These are phyloP conservation scores for Corynorhinus townsendii DNA, from an alignment of 2,113 vertebrate species.

Conservation along the genomic window DNA sequence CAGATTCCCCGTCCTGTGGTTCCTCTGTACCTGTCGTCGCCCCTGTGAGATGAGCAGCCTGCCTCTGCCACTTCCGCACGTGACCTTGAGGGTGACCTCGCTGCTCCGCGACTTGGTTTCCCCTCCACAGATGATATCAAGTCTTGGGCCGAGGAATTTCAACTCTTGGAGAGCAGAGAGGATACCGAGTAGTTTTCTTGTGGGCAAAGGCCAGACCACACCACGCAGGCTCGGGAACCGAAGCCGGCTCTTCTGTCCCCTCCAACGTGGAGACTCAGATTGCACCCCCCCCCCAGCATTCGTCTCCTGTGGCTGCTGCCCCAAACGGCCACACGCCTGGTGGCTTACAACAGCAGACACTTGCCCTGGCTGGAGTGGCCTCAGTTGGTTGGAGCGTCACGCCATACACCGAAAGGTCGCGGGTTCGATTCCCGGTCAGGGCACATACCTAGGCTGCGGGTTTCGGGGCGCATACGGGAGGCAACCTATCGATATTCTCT, in stretches of 20 bases:
- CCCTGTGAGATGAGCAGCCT: accelerated
- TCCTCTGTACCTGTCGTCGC: background rate
- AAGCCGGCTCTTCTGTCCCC: too few relatives aligned
- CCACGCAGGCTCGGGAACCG: background rate
- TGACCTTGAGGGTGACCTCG: background rate
- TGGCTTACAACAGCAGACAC: background rate
- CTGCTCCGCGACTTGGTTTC: background rate
- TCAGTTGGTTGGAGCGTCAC: background rate
- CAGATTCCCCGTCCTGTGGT: background rate
- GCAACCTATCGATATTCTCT: background rate
- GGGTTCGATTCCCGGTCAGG: background rate
- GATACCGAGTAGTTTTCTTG: background rate
- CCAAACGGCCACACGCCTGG: accelerated
- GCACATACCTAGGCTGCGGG: background rate
- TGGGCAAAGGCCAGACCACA: background rate
- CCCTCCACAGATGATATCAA: background rate
- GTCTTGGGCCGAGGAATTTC: background rate
- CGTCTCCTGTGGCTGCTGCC: background rate
- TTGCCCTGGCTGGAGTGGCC: too few relatives aligned
- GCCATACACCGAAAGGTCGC: background rate
- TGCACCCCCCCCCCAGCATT: accelerated
- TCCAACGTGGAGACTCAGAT: background rate
- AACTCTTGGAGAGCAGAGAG: background rate
- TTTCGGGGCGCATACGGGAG: background rate
- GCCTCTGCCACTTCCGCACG: background rate